Evolutionary conservation across 2,797 vertebrate genomes (phyloP), one percentile per base, ranked within the genome.

Genomic region (Etheostoma nigrum): DNA sequence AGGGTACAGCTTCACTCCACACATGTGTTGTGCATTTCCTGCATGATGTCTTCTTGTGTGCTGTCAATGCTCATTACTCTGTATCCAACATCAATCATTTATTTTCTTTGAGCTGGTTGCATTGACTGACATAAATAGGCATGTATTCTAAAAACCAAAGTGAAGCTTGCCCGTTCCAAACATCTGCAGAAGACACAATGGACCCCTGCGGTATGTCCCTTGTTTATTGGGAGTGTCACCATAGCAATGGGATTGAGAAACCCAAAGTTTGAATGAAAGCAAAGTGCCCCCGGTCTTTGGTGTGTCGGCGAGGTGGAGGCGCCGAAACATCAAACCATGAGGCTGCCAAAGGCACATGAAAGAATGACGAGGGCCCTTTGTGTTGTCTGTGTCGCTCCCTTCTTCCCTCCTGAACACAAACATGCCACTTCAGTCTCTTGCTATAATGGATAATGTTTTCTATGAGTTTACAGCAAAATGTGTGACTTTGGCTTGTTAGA

Each of bases 171-270:
- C 52, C 48, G 10, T 11, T 53, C 47, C 74, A 83, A 79, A 87
- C 78, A 74, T 84, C 76, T 84, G 79, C 78, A 76, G 36, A 75
- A 75, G 78, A 60, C 82, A 80, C 87, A 68, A 63, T 59, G 79
- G 64, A 63, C 74, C 70, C 16, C 52, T 4, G 67, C 69, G 7
- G 4, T 64, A 9, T 15, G 2, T 3, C 42, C 25, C 44, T 48
- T 3, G 25, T 71, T 74, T 62, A 45, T 52, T 75, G 80, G 72
- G 49, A 40, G 72, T 0, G 88, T 94, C 78, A 11, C 86, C 89
- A 93, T 93, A 75, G 88, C 14, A 65, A 92, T 79, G 40, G 81
- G 74, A 83, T 88, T 90, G 76, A 52, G 78, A 76, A 79, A 55
- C 55, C 55, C 13, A 44, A 25, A 59, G 66, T 51, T 5, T n/a